Evolutionary conservation across 2,888 invertebrate genomes (phyloP).

Genomic region (Steinernema hermaphroditum): DNA sequence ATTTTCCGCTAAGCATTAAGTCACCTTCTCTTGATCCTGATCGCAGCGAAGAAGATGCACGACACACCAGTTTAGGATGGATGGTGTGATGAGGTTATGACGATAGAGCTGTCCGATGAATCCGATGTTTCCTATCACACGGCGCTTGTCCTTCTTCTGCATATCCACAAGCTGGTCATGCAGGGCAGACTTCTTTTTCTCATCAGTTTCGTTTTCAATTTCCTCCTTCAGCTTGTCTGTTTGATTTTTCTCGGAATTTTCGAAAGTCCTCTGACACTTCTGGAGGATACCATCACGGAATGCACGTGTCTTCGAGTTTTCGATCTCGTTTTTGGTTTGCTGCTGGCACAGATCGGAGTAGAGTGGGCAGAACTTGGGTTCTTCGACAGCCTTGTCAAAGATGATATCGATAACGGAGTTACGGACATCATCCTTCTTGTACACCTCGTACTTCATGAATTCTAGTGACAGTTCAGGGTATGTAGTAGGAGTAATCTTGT

Average conservation of each 20-base stretch:
- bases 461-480: slow-evolving; percentile 47
- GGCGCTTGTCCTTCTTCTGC: slow-evolving; percentile 47
- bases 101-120: slow-evolving; percentile 58
- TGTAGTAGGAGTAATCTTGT: slow-evolving; percentile 60
- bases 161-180: slow-evolving; percentile 38
- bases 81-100: slow-evolving; percentile 35
- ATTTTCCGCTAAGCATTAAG: background rate
- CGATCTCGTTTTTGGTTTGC: slow-evolving; percentile 24
- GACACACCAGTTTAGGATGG: slow-evolving; percentile 24
- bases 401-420: slow-evolving; percentile 34
- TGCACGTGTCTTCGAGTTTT: background rate
- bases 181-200: slow-evolving; percentile 45
- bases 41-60: slow-evolving; percentile 3
- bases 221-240: slow-evolving; percentile 32
- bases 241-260: background rate
- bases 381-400: slow-evolving; percentile 41
- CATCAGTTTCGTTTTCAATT: slow-evolving; percentile 49
- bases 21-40: slow-evolving; percentile 13
- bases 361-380: slow-evolving; percentile 37
- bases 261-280: slow-evolving; percentile 36
- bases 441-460: slow-evolving; percentile 48
- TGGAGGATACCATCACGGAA: slow-evolving; percentile 37
- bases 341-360: slow-evolving; percentile 35
- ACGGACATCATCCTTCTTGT: slow-evolving; percentile 6
- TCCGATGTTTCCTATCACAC: slow-evolving; percentile 61